Evolutionary conservation across 2,113 vertebrate species (phyloP), one percentile per base, ranked within the genome.

Genomic region (Pterophyllum scalare): DNA sequence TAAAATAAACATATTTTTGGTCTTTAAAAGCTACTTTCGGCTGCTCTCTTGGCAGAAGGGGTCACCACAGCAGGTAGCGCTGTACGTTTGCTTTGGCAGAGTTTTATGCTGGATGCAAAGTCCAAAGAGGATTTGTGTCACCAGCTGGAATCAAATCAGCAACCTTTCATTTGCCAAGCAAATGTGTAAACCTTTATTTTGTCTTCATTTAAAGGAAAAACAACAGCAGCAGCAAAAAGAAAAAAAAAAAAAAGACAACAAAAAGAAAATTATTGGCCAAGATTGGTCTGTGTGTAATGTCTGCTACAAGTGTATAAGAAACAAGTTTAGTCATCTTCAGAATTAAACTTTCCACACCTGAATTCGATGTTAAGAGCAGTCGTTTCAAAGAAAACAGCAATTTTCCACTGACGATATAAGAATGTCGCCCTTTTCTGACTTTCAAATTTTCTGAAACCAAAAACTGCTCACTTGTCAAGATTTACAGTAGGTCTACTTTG

Each of bases 281-380:
- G 40, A 26, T 22, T 67, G 14, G 38, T 15, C 64, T 46, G 19
- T 1, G 9, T 46, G 22, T 67, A 67, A 46, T 11, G 64, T 46
- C 22, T 67, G 40, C 11, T 43, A 26, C 26, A 46, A 67, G 62
- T 52, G 65, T 72, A 3, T 52, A 56, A 81, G 65, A 76, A 75
- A 56, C 9, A 19, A 49, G 62, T 52, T 72, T 28, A 46, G 35
- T 61, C 4, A 52, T 33, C 38, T 33, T 60, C 17, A 74, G 80
- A 82, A 38, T 62, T 67, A 19, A 82, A 38, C 28, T 13, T 82
- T 70, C 57, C 31, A 74, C 26, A 78, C 38, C 56, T 72, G 38
- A 54, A 33, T 65, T 31, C 8, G 26, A 33, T 38, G 28, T 80
- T 46, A 35, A 75, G 13, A 40, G 26, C 20, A 62, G 28, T 59